Evolutionary conservation across 2,888 invertebrate genomes (phyloP).

Genomic region (Lepidonotus clava): DNA sequence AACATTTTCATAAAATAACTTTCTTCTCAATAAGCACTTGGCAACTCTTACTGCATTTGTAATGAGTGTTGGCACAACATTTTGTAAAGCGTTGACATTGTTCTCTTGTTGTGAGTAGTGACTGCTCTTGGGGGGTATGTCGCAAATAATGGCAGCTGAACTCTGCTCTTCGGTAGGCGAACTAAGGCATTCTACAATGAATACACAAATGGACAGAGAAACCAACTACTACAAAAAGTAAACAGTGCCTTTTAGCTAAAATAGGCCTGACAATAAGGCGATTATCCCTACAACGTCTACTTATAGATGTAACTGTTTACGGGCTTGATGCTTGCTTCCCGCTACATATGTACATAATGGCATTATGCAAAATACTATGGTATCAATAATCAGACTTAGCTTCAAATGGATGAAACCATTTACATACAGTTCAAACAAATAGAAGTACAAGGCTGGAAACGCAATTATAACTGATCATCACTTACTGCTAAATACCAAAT

Average conservation of each 20-base stretch:
- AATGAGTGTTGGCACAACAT: too few relatives aligned
- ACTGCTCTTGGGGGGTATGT: too few relatives aligned
- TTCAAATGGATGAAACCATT: not conserved
- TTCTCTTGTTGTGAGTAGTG: too few relatives aligned
- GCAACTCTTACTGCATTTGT: too few relatives aligned
- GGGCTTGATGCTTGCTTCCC: not conserved
- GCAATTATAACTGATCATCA: conserved; percentile 31
- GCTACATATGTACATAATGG: conserved; percentile 23
- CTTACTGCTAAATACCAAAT: conserved; percentile 29
- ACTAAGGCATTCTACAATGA: conserved; percentile 20
- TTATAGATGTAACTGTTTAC: not conserved
- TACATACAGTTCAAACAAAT: not conserved
- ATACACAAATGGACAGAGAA: conserved; percentile 26
- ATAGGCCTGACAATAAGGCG: not conserved
- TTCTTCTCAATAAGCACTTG: too few relatives aligned
- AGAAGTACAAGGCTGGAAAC: not conserved
- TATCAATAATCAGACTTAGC: conserved; percentile 1
- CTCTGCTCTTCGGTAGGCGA: not conserved
- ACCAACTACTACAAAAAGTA: conserved; percentile 24
- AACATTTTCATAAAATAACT: too few relatives aligned
- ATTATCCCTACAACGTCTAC: not conserved
- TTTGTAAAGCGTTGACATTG: too few relatives aligned
- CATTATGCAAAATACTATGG: not conserved
- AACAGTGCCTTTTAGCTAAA: not conserved
- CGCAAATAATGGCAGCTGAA: conserved; percentile 24